Percentiles rank a stretch among this genome's conserved stretches.
phyloP scores from a whole-genome alignment of 2,797 vertebrate species.

The Neoniphon sammara region DNA sequence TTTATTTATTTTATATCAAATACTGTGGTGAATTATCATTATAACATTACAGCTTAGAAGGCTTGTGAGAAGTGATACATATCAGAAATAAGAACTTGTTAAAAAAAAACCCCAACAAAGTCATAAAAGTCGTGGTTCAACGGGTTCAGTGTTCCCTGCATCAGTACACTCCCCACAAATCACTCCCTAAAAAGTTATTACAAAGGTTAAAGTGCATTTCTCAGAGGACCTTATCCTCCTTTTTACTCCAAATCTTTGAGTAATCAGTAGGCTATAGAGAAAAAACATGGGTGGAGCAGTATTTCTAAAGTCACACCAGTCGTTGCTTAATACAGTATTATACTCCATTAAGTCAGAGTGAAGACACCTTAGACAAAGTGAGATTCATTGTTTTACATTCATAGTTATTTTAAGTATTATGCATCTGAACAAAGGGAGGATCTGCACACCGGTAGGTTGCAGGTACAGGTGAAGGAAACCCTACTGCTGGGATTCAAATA shows the following conservation, averaged over 20 bases:
- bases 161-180: neutral
- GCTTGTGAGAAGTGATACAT: neutral
- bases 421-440: constrained; percentile 14
- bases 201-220: constrained; percentile 11
- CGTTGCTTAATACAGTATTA: constrained; percentile 22
- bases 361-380: constrained; percentile 21
- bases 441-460: too few species aligned
- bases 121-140: too few species aligned
- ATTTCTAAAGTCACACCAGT: constrained; percentile 61
- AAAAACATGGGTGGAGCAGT: constrained; percentile 44
- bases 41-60: neutral
- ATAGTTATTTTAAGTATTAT: neutral
- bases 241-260: constrained; percentile 2
- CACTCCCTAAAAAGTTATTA: neutral
- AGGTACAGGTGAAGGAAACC: too few species aligned
- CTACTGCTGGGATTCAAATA: too few species aligned
- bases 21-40: neutral
- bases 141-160: too few species aligned
- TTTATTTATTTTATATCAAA: too few species aligned
- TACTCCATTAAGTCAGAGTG: constrained; percentile 33
- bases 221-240: constrained; percentile 27
- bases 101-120: too few species aligned
- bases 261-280: constrained; percentile 1
- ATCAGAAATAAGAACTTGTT: neutral
- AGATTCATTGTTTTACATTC: neutral